Evolutionary conservation across 1,140 invertebrate species (phyloP), one percentile per base, ranked within the genome.

Genomic region (Lordiphosa mommai): DNA sequence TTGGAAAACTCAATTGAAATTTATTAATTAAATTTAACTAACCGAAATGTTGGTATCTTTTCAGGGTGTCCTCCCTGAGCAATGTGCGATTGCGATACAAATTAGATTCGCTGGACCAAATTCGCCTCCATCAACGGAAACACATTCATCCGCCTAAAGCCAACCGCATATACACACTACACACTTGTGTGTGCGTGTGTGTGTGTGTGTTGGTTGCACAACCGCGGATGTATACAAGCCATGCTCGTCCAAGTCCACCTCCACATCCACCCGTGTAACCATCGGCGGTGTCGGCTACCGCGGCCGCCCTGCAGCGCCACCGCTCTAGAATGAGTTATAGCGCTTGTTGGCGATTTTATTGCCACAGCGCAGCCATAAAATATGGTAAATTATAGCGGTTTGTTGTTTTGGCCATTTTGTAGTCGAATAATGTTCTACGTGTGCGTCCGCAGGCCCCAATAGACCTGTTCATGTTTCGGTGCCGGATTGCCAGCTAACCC

Each of bases 381-480:
- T 88, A 88, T 87, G 86, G 86, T 88, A 88, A 88, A 87, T 88
- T 88, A 88, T 88, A 87, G 86, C 82, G 86, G 86, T 88, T 88
- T 88, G 86, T 87, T 79, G 80, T 76, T 88, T 88, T 88, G 80
- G 86, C 86, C 86, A 87, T 88, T 88, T 87, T 88, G 86, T 87
- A 82, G 85, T 77, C 66, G 65, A 86, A 86, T 85, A 87, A 82
- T 87, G 85, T 77, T 87, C 76, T 73, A 72, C 79, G 69, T 85
- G 69, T 82, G 72, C 67, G 77, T 76, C 61, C 77, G 64, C 66
- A 53, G 49, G 63, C 44, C 64, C 55, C 56, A 70, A 41, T 65
- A 65, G 73, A 72, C 79, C 79, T 73, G 73, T 84, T 72, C 63
- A 67, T 67, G 63, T 61, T 64, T 33, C 60, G 44, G 47, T 41